phyloP scores from a whole-genome alignment of 2,888 invertebrate species.

The Serrognathus titanus region DNA sequence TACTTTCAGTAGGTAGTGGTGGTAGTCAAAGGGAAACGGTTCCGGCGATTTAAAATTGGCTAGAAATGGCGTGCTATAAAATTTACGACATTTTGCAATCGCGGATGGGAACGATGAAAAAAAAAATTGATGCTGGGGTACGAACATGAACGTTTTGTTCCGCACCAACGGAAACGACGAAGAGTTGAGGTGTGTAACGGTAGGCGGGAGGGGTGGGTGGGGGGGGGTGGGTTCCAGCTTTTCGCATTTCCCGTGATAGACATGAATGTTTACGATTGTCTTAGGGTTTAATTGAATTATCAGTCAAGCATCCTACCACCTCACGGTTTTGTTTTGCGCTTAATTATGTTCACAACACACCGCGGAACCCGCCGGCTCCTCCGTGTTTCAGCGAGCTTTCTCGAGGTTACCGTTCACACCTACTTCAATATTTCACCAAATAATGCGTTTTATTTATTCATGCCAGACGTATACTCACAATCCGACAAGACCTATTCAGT shows the following conservation, averaged over 20 bases:
- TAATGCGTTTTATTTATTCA: neutral
- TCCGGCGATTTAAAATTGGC: too few relatives aligned
- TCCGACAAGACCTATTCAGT: too few relatives aligned
- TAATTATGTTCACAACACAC: neutral
- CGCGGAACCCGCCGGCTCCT: neutral
- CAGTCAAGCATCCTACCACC: conserved; percentile 25
- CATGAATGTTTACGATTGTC: conserved; percentile 30
- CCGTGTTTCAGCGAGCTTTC: neutral
- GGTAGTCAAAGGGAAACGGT: too few relatives aligned
- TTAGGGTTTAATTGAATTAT: conserved; percentile 31
- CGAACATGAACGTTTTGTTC: too few relatives aligned
- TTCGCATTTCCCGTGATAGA: conserved; percentile 20
- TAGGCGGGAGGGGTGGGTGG: neutral
- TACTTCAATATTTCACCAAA: conserved; percentile 1
- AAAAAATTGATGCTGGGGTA: too few relatives aligned
- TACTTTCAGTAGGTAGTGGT: too few relatives aligned
- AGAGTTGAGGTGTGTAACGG: too few relatives aligned
- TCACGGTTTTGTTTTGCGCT: conserved; percentile 1
- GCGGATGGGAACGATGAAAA: too few relatives aligned
- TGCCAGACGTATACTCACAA: too few relatives aligned
- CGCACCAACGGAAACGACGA: too few relatives aligned
- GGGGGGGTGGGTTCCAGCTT: conserved; percentile 6
- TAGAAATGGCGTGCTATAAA: too few relatives aligned
- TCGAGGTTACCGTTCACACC: conserved; percentile 1
- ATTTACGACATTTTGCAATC: too few relatives aligned